Evolutionary conservation across 1,140 invertebrate species (phyloP).

Genomic region (Drosophila pachea): DNA sequence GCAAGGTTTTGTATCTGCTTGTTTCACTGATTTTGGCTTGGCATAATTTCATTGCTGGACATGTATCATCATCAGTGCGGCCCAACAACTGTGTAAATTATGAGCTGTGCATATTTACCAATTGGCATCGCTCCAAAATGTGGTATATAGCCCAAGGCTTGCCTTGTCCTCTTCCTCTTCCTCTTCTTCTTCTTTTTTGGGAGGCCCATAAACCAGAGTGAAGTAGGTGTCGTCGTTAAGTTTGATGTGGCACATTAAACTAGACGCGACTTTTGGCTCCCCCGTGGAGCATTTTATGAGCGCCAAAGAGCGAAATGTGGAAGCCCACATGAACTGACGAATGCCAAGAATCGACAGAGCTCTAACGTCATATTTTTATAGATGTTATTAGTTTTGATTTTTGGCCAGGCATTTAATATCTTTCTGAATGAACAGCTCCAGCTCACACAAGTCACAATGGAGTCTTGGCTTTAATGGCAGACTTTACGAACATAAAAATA

Average conservation of each 20-base stretch:
- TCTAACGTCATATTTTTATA: slow-evolving; percentile 37
- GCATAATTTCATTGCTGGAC: slow-evolving; percentile 60
- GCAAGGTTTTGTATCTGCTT: slow-evolving; percentile 17
- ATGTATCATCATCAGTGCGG: slow-evolving; percentile 57
- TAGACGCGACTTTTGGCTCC: slow-evolving; percentile 36
- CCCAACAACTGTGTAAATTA: slow-evolving; percentile 70
- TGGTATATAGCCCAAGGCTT: slow-evolving; percentile 13
- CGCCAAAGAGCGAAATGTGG: slow-evolving; percentile 41
- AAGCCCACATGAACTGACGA: slow-evolving; percentile 40
- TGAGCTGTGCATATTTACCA: slow-evolving; percentile 67
- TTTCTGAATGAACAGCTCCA: slow-evolving; percentile 16
- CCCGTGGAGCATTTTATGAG: slow-evolving; percentile 65
- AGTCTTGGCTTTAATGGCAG: slow-evolving; percentile 10
- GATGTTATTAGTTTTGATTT: slow-evolving; percentile 36
- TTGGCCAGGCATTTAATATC: slow-evolving; percentile 22
- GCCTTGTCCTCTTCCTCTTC: too few relatives aligned
- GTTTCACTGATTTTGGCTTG: slow-evolving; percentile 47
- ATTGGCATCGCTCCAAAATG: slow-evolving; percentile 61
- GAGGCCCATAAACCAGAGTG: slow-evolving; percentile 65
- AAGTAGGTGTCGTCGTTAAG: slow-evolving; percentile 75
- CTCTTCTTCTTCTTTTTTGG: slow-evolving; percentile 31
- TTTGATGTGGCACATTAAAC: slow-evolving; percentile 74
- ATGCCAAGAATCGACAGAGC: slow-evolving; percentile 5
- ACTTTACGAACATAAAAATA: slow-evolving; percentile 19
- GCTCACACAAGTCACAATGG: slow-evolving; percentile 15